Percentiles rank a stretch among this genome's conserved stretches.
phyloP scores from a whole-genome alignment of 2,888 invertebrate species.

The Cremastinae sp. region DNA sequence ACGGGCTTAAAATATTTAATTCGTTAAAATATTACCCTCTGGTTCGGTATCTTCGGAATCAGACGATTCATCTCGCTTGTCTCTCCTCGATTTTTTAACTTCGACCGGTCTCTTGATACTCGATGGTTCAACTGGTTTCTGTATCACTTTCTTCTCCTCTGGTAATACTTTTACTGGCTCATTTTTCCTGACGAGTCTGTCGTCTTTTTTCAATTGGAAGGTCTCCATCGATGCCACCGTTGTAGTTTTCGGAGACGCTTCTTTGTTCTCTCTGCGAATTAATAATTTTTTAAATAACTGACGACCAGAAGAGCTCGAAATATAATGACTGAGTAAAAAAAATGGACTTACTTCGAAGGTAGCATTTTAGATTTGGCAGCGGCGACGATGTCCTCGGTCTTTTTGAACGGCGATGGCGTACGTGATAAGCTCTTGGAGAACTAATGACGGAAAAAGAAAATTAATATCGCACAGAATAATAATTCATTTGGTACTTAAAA shows the following conservation, averaged over 20 bases:
- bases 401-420: conserved; percentile 92
- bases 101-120: conserved; percentile 72
- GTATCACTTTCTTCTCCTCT: conserved; percentile 74
- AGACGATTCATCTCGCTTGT: conserved; percentile 75
- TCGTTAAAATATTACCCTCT: conserved; percentile 66
- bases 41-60: conserved; percentile 77
- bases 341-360: conserved; percentile 56
- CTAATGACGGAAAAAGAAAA: conserved; percentile 70
- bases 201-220: conserved; percentile 77
- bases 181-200: conserved; percentile 64
- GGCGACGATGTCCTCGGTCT: conserved; percentile 80
- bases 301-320: not conserved
- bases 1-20: too few relatives aligned
- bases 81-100: conserved; percentile 73
- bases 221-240: conserved; percentile 71
- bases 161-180: conserved; percentile 65
- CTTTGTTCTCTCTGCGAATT: conserved; percentile 72
- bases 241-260: conserved; percentile 74
- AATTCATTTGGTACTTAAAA: too few relatives aligned
- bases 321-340: not conserved
- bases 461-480: too few relatives aligned
- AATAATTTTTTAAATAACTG: conserved; percentile 3
- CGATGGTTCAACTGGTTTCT: conserved; percentile 70
- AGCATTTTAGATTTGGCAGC: conserved; percentile 64
- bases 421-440: conserved; percentile 90